These are phyloP conservation scores for Chironomus tepperi DNA, from an alignment of 1,140 invertebrate species.

Conservation along the genomic window DNA sequence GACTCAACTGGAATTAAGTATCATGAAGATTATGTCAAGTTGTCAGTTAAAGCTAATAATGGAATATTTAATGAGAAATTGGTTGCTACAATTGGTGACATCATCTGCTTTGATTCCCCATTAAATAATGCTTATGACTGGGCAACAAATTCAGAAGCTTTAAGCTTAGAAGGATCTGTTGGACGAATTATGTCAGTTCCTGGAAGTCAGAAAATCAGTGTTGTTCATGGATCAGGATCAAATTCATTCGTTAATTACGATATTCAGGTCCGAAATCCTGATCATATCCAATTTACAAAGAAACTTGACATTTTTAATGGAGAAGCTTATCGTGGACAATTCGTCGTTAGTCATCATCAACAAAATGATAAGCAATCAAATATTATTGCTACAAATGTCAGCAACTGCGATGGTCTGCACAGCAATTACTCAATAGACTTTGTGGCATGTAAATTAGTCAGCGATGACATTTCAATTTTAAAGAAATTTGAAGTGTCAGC, in stretches of 20 bases:
- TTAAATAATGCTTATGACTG: constrained; percentile 29
- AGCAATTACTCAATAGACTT: constrained; percentile 31
- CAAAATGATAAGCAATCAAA: constrained; percentile 38
- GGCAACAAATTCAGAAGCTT: neutral
- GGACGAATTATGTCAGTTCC: neutral
- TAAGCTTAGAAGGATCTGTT: neutral
- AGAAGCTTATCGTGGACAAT: constrained; percentile 32
- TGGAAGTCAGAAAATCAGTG: neutral
- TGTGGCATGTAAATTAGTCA: constrained; percentile 33
- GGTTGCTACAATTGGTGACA: constrained; percentile 41
- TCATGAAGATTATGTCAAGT: constrained; percentile 37
- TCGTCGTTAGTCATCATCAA: constrained; percentile 38
- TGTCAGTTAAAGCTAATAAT: constrained; percentile 34
- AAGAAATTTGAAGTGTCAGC: constrained; percentile 35
- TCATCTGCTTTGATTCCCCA: constrained; percentile 45
- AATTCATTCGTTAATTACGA: neutral
- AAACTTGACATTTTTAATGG: constrained; percentile 38
- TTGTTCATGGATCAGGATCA: neutral
- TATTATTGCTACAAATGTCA: constrained; percentile 34
- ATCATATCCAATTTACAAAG: constrained; percentile 31
- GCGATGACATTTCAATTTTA: constrained; percentile 31
- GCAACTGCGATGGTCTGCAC: constrained; percentile 32
- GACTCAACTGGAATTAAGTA: constrained; percentile 37
- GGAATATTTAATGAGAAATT: constrained; percentile 30
- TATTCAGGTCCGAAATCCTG: neutral